Percentiles rank a stretch among this genome's conserved stretches.
Conservation (phyloP, 2,113 vertebrate genomes). For the Ellobius talpinus region DNA sequence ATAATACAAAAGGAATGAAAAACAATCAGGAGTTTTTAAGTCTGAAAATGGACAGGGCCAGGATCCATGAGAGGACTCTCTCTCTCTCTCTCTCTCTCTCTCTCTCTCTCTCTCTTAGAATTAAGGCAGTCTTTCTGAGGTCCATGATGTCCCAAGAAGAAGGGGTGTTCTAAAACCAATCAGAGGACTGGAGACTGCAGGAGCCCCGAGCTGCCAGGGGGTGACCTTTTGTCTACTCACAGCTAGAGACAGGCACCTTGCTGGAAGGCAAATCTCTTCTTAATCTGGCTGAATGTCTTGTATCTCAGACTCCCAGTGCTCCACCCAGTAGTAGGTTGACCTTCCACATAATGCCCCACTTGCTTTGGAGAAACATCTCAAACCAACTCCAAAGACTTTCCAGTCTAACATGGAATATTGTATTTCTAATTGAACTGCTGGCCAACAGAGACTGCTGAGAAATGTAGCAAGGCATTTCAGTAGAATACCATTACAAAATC, state of each 20-base stretch:
- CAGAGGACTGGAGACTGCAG: not conserved
- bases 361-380: conserved; percentile 54
- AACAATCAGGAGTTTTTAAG: not conserved
- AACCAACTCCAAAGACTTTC: conserved; percentile 43
- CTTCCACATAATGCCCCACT: conserved; percentile 61
- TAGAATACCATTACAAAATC: conserved; percentile 47
- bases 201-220: not conserved
- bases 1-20: not conserved
- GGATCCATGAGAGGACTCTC: not conserved
- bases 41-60: not conserved
- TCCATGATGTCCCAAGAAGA: not conserved
- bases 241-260: not conserved
- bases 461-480: conserved; percentile 57
- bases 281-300: not conserved
- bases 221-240: not conserved
- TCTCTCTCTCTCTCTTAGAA: not conserved
- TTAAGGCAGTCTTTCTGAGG: not conserved
- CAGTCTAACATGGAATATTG: conserved; percentile 56
- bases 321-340: conserved; percentile 29
- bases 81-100: too few relatives aligned
- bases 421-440: conserved; percentile 75
- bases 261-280: not conserved
- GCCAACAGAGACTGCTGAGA: conserved; percentile 43
- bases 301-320: not conserved
- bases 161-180: not conserved